A percentile compares a stretch with the other conserved stretches of the same genome.
phyloP scores from a whole-genome alignment of 2,888 invertebrate genomes.

The Drosophila heteroneura region DNA sequence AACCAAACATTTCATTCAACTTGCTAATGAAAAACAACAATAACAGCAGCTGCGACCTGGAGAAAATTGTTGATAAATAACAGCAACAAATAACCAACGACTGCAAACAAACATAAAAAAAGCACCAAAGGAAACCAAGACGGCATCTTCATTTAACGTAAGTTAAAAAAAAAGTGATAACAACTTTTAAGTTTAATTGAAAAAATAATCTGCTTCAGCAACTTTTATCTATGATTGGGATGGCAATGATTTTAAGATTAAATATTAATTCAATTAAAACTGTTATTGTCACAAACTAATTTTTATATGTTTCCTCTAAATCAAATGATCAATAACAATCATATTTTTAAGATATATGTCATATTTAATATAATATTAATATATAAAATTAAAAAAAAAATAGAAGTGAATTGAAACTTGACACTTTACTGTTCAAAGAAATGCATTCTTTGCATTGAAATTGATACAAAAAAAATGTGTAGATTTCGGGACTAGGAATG shows the following conservation, averaged over 20 bases:
- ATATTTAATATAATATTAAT: neutral
- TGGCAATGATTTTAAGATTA: neutral
- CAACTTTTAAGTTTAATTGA: slow-evolving; percentile 14
- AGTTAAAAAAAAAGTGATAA: slow-evolving; percentile 34
- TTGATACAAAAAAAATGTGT: neutral
- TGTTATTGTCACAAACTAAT: neutral
- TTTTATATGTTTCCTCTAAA: neutral
- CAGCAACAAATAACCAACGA: slow-evolving; percentile 16
- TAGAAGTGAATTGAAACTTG: neutral
- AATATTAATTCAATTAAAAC: neutral
- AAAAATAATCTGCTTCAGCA: slow-evolving; percentile 13
- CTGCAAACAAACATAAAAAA: slow-evolving; percentile 20
- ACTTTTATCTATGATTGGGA: neutral
- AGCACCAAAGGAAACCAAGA: slow-evolving; percentile 35
- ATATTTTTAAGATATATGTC: neutral
- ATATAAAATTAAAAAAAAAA: neutral
- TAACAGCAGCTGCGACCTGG: slow-evolving; percentile 30
- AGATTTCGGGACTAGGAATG: neutral
- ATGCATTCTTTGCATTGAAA: neutral
- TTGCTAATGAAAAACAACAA: slow-evolving; percentile 48
- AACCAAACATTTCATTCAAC: slow-evolving; percentile 54
- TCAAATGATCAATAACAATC: neutral
- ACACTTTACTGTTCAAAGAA: neutral
- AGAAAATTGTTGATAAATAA: slow-evolving; percentile 65
- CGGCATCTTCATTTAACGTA: slow-evolving; percentile 36